A percentile compares a stretch with the other conserved stretches of the same genome.
Evolutionary conservation across 1,140 invertebrate species (phyloP).

Genomic region (Drosophila subobscura): DNA sequence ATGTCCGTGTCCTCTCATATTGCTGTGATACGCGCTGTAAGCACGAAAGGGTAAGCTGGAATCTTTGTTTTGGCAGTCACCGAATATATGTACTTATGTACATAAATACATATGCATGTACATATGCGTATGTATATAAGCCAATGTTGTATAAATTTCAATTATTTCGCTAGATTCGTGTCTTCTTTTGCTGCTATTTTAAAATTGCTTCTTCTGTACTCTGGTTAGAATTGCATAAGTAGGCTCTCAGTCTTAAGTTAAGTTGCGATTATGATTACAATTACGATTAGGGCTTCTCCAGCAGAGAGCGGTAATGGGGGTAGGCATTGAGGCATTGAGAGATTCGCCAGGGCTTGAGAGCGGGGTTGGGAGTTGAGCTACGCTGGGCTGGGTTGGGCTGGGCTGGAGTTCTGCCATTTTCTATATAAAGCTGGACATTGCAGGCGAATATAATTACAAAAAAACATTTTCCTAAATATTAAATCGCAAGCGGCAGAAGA

Average conservation of each 20-base stretch:
- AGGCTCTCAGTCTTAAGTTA: conserved; percentile 50
- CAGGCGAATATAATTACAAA: conserved; percentile 6
- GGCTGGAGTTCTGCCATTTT: conserved; percentile 18
- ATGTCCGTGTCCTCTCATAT: too few species aligned
- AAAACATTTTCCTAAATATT: conserved; percentile 12
- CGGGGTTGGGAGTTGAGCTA: neutral
- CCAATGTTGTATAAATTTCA: conserved; percentile 13
- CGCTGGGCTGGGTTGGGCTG: neutral
- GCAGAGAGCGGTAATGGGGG: conserved; percentile 15
- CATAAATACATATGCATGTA: too few species aligned
- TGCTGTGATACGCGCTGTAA: too few species aligned
- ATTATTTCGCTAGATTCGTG: conserved; percentile 34
- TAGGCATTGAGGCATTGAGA: conserved; percentile 9
- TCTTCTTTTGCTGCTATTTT: conserved; percentile 2
- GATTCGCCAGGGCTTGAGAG: conserved; percentile 9
- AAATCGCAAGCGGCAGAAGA: conserved; percentile 6
- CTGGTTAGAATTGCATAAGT: conserved; percentile 6
- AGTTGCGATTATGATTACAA: conserved; percentile 12
- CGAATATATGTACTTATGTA: too few species aligned
- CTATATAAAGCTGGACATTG: conserved; percentile 42
- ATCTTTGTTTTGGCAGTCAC: too few species aligned
- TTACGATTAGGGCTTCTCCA: conserved; percentile 23
- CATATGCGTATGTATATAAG: conserved; percentile 8
- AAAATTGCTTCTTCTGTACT: neutral
- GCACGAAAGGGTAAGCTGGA: too few species aligned